Conservation (phyloP, 2,113 vertebrate species). For the Drymodes brunneopygia region DNA sequence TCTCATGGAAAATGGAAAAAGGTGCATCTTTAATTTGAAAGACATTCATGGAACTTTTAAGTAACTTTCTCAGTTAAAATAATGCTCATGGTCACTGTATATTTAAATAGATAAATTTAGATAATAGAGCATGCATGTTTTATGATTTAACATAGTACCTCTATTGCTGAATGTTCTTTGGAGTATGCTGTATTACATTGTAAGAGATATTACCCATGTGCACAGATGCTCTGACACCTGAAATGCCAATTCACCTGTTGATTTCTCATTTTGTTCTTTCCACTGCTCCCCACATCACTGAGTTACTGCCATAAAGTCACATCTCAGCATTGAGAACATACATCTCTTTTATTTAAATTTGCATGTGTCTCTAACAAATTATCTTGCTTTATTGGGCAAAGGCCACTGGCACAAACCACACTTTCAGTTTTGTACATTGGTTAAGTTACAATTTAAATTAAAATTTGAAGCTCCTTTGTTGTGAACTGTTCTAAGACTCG, state of each 20-base stretch:
- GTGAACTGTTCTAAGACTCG: background rate
- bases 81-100: background rate
- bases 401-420: background rate
- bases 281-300: background rate
- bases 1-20: background rate
- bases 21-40: conserved; percentile 54
- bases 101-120: background rate
- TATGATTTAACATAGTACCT: background rate
- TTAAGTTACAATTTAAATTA: background rate
- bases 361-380: background rate
- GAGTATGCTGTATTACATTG: background rate
- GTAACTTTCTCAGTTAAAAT: background rate
- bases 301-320: background rate
- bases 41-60: background rate
- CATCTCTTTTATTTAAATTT: background rate
- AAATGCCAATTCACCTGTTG: background rate
- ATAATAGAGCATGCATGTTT: background rate
- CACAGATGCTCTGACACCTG: background rate
- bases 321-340: background rate
- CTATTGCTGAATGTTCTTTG: background rate
- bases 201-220: background rate
- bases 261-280: background rate
- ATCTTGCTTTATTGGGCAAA: background rate
- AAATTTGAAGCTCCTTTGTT: background rate
- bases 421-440: background rate